Base-by-base conservation (phyloP, 1,140 invertebrate species). In the Chlorops oryzae region DNA sequence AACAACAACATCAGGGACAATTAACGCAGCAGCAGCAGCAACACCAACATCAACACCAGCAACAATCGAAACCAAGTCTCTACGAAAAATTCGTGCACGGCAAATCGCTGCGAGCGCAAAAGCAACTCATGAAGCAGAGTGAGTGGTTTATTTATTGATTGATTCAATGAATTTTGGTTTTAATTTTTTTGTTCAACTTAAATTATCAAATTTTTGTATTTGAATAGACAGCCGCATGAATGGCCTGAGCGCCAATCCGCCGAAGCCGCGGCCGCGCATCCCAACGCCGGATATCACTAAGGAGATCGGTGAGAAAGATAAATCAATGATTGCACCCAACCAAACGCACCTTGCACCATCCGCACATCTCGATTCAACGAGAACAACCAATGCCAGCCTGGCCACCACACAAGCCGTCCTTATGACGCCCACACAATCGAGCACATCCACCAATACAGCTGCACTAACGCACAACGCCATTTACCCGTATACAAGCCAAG, bases 211-310 rank as follows among this genome's bases (percentile, higher is more conserved):
- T 39, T 15, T 6, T 18, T 42, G 5, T 42, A 6, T 5, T 9
- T 20, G 10, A 18, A 23, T 50, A 72, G 69, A 71, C 56, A 66
- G 68, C 18, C 67, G 61, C 37, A 50, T 70, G 48, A 87, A 87
- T 66, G 81, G 81, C n/a, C 72, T 77, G 1, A 79, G 80, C 35
- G 76, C 83, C 4, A 81, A 82, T 15, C 79, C 81, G 12, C 72
- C 87, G 46, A 84, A 85, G 60, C 85, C 85, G 57, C 78, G 88
- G 40, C 88, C 88, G 2, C 77, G 88, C 37, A 90, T 92, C 47
- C 89, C 88, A 22, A 91, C 88, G 3, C 89, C 89, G 0, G 89
- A 91, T 65, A 86, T 88, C 1, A 82, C 85, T 12, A 89, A 87
- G 68, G 86, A 88, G 66, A 77, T 83, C 7, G 73, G 80, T 27